Evolutionary conservation across 2,113 vertebrate genomes (phyloP), one percentile per base, ranked within the genome.

Genomic region (Phainopepla nitens): DNA sequence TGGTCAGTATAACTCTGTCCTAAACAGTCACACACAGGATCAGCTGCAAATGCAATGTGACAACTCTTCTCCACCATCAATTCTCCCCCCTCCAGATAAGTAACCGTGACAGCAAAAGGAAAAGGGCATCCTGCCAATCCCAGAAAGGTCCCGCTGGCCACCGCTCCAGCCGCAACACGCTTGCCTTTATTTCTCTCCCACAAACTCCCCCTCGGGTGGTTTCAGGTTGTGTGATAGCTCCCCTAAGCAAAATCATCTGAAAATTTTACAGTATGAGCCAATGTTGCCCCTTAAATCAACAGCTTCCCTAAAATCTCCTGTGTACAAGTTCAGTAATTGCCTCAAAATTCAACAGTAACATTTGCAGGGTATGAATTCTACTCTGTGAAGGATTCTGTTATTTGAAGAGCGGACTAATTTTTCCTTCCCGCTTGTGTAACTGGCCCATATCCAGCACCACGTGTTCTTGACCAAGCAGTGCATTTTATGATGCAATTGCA

Each of bases 401-500:
- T 22, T 50, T 78, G 39, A 73, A 45, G 50, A 84, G 27, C 5
- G 53, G 83, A 41, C 24, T 49, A 16, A 33, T 49, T 93, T 89
- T 84, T 94, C 89, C 73, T 85, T 72, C 72, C 61, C 24, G 2
- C 65, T 85, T 18, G 2, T 75, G 77, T 28, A 62, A 44, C 69
- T 96, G 94, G 95, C 89, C 5, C 6, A 35, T 33, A 20, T 39
- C 82, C 95, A 96, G 93, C 86, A 81, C 80, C 91, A 33, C 93
- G 75, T 94, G 93, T 84, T 87, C 93, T 89, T 75, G 50, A 54
- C 90, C 7, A 75, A 94, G 91, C 60, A 70, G 64, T 36, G 76
- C 91, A 54, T 54, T 93, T 84, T 64, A 72, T 95, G 92, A 97
- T 96, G 94, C 86, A 96, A 96, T 18, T 78, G 92, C 85, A 96